Evolutionary conservation across 2,888 invertebrate genomes (phyloP).

Genomic region (Antheraea yamamai): DNA sequence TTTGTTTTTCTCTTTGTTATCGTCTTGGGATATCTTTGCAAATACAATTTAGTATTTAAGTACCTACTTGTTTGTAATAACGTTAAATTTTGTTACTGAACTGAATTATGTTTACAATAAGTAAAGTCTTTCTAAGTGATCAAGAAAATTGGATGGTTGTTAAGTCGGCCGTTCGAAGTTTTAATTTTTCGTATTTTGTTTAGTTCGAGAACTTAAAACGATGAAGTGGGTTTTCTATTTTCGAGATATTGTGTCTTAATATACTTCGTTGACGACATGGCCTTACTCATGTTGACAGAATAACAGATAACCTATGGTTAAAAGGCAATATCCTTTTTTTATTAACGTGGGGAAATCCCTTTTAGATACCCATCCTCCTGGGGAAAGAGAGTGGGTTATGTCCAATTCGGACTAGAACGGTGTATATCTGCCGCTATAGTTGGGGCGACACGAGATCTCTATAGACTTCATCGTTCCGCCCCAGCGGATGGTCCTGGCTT

Average conservation of each 20-base stretch:
- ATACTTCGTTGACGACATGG: not conserved
- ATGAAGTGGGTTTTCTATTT: not conserved
- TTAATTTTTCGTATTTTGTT: not conserved
- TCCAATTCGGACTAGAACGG: too few species aligned
- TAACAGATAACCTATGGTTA: not conserved
- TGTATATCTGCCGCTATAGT: too few species aligned
- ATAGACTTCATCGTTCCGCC: too few species aligned
- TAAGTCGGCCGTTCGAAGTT: not conserved
- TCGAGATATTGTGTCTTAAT: not conserved
- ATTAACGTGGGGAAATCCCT: too few species aligned
- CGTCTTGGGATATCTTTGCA: not conserved
- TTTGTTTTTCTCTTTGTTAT: not conserved
- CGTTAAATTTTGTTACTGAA: not conserved
- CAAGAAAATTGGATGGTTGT: not conserved
- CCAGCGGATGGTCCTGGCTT: too few species aligned
- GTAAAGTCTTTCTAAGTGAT: not conserved
- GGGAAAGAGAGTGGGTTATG: too few species aligned
- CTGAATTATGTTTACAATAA: not conserved
- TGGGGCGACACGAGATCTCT: too few species aligned
- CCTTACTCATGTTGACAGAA: not conserved
- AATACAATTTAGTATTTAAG: not conserved
- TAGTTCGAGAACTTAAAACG: not conserved
- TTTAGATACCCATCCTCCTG: too few species aligned
- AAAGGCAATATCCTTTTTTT: too few species aligned
- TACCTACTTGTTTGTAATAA: not conserved